Base-by-base conservation (phyloP, 1,140 invertebrate genomes). In the Delia radicum region DNA sequence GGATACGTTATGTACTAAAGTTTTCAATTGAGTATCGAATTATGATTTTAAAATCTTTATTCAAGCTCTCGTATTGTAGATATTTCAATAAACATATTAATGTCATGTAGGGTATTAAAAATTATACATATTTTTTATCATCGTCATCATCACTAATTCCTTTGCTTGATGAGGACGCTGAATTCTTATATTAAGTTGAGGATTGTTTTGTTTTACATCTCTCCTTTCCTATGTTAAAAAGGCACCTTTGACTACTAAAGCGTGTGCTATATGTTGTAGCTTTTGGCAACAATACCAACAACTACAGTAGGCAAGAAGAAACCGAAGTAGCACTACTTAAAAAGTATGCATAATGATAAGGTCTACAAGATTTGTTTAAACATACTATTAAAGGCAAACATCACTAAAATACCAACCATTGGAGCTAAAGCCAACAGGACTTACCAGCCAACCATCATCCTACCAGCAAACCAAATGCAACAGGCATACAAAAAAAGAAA, bases 361-460 rank as follows among this genome's bases (percentile, higher is more conserved):
- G 65, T 69, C 65, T 69, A 69, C 65, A 69, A 69, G 65, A 69
- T 69, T 69, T 69, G 65, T 69, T 69, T 69, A 69, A 69, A 69
- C 65, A 69, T 69, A 37, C 65, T 69, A 21, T 33, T 69, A 69
- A 69, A 69, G 29, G 29, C 31, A 69, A 69, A 69, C 65, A 55
- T 55, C 48, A 55, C 48, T 21, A 21, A 55, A 55, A 6, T 18
- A 55, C 21, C 48, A 55, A 55, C 18, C 18, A 18, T 18, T 37
- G 3, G 13, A 55, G 15, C 21, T 24, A 21, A 12, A 37, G n/a
- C 63, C n/a, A 33, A 2, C n/a, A 31, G 10, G 27, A 27, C 4
- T 27, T 27, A 1, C 62, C 61, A 27, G 8, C 61, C 3, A 7
- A 63, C 61, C 3, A 6, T 63, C 12, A 13, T 63, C 21, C 24